These are phyloP conservation scores for Premnoplex brunnescens DNA, from an alignment of 2,797 vertebrate genomes.

Conservation along the genomic window DNA sequence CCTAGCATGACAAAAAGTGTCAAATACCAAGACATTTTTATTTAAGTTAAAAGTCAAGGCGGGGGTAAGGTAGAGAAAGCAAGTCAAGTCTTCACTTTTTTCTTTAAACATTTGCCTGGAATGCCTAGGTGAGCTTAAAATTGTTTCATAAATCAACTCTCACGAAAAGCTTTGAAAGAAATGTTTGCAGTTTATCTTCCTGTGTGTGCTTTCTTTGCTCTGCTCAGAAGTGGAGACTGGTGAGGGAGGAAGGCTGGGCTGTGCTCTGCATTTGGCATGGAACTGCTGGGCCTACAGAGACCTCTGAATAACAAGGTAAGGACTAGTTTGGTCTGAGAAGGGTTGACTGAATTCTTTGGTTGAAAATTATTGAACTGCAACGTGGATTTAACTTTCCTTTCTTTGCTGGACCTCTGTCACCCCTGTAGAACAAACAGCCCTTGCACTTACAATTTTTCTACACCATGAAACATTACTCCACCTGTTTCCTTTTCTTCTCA, in stretches of 20 bases:
- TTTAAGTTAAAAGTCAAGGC: neutral
- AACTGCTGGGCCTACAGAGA: neutral
- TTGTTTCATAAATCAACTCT: neutral
- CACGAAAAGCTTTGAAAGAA: neutral
- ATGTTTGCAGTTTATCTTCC: neutral
- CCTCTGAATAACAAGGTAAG: neutral
- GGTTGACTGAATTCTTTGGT: neutral
- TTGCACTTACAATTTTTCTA: neutral
- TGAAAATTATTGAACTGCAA: neutral
- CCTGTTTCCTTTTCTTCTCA: neutral
- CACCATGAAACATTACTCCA: neutral
- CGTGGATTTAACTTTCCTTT: neutral
- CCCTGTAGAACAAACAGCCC: neutral
- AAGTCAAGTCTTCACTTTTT: neutral
- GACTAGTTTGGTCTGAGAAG: neutral
- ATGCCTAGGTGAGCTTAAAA: neutral
- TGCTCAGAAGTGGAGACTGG: neutral
- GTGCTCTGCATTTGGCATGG: neutral
- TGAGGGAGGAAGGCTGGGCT: neutral
- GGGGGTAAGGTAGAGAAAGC: neutral
- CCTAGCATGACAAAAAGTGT: neutral
- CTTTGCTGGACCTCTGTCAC: neutral
- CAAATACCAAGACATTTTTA: neutral
- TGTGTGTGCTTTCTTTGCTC: neutral
- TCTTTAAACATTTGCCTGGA: neutral